These are phyloP conservation scores for Monochamus saltuarius DNA, from an alignment of 1,140 invertebrate species.

Conservation along the genomic window DNA sequence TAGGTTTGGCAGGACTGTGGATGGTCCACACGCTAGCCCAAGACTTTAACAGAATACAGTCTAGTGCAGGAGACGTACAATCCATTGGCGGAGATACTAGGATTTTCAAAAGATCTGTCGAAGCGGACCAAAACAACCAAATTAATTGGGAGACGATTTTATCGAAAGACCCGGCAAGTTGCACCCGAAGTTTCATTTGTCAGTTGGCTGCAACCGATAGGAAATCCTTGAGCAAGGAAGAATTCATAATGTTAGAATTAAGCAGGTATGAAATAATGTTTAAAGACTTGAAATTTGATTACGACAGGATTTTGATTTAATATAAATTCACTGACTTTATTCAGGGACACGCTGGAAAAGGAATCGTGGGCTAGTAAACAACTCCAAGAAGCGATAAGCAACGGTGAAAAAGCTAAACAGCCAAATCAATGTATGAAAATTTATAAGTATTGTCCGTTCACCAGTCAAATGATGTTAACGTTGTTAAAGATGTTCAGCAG, in stretches of 20 bases:
- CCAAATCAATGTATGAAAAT: slow-evolving; percentile 39
- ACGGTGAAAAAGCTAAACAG: slow-evolving; percentile 30
- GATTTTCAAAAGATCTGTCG: slow-evolving; percentile 27
- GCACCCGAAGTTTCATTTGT: slow-evolving; percentile 45
- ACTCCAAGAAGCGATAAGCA: slow-evolving; percentile 34
- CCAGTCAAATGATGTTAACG: slow-evolving; percentile 36
- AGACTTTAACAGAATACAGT: slow-evolving; percentile 34
- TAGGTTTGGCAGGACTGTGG: slow-evolving; percentile 43
- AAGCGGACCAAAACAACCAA: not conserved
- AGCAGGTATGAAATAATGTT: slow-evolving; percentile 32
- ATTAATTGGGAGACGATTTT: slow-evolving; percentile 43
- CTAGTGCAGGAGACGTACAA: slow-evolving; percentile 8
- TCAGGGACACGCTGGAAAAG: slow-evolving; percentile 19
- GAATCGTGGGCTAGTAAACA: slow-evolving; percentile 37
- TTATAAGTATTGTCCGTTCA: slow-evolving; percentile 44
- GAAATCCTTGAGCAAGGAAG: slow-evolving; percentile 32
- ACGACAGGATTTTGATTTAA: not conserved
- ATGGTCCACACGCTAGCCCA: slow-evolving; percentile 43
- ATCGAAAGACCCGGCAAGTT: slow-evolving; percentile 41
- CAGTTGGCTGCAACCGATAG: slow-evolving; percentile 38
- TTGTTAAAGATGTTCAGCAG: slow-evolving; percentile 36
- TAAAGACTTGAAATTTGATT: slow-evolving; percentile 7
- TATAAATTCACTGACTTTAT: slow-evolving; percentile 4
- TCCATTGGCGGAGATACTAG: slow-evolving; percentile 19
- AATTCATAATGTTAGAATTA: slow-evolving; percentile 38